These are phyloP conservation scores for Tachina fera DNA, from an alignment of 2,888 invertebrate species.

Conservation along the genomic window DNA sequence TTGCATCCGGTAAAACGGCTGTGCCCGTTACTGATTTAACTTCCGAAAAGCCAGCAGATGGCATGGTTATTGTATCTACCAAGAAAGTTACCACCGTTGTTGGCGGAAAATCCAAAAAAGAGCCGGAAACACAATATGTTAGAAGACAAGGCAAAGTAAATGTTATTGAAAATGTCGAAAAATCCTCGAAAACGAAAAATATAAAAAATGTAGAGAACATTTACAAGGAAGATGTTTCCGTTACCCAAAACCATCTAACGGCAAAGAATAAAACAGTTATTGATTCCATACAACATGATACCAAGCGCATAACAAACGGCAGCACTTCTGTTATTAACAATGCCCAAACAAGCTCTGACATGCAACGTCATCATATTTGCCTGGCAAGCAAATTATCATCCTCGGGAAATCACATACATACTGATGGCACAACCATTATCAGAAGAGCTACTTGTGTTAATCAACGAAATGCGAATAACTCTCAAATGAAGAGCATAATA, in stretches of 20 bases:
- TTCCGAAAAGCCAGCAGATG: conserved; percentile 83
- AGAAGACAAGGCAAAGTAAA: conserved; percentile 80
- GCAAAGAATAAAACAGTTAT: conserved; percentile 66
- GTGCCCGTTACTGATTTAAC: conserved; percentile 82
- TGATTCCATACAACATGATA: conserved; percentile 49
- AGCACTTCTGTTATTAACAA: conserved; percentile 17
- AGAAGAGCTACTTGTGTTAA: conserved; percentile 59
- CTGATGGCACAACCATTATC: conserved; percentile 62
- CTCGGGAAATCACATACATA: conserved; percentile 55
- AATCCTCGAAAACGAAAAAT: conserved; percentile 79
- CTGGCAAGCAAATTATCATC: conserved; percentile 52
- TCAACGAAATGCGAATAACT: conserved; percentile 60
- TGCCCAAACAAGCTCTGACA: conserved; percentile 21
- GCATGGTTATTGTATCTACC: conserved; percentile 84
- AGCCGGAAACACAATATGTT: conserved; percentile 81
- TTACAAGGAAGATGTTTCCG: conserved; percentile 76
- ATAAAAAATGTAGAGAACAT: conserved; percentile 78
- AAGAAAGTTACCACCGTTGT: conserved; percentile 83
- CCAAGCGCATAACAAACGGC: conserved; percentile 63
- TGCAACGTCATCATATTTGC: conserved; percentile 56
- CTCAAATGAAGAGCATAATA: conserved; percentile 63
- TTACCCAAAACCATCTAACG: conserved; percentile 75
- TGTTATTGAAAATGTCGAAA: conserved; percentile 80
- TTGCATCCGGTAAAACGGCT: conserved; percentile 83
- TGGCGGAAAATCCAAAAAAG: conserved; percentile 79